Percentiles rank a stretch among this genome's conserved stretches.
Conservation (phyloP, 2,797 vertebrate genomes). For the Tangara arthus region DNA sequence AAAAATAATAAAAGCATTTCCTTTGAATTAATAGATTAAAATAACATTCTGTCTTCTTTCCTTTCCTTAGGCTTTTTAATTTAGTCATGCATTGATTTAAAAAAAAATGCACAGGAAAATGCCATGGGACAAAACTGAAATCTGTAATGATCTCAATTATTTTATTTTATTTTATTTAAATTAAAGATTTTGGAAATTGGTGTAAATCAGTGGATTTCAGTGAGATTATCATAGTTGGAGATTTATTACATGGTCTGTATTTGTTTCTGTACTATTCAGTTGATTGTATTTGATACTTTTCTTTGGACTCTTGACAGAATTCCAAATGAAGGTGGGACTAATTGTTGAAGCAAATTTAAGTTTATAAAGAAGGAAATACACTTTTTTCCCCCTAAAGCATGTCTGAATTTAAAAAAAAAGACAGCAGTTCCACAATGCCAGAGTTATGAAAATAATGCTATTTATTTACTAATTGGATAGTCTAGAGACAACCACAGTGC, state of each 20-base stretch:
- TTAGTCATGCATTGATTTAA: background rate
- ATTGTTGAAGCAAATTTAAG: background rate
- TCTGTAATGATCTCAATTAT: background rate
- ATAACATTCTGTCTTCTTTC: background rate
- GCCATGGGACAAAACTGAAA: background rate
- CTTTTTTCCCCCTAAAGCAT: background rate
- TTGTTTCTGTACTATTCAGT: background rate
- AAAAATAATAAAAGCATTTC: background rate
- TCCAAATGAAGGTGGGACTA: background rate
- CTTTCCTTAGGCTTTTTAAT: background rate
- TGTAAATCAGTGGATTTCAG: background rate
- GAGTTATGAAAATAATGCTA: background rate
- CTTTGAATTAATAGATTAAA: background rate
- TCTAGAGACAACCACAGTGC: accelerated
- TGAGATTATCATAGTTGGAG: background rate
- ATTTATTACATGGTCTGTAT: background rate
- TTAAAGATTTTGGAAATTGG: background rate
- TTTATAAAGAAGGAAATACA: accelerated
- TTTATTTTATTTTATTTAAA: background rate
- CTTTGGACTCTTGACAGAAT: background rate
- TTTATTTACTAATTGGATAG: background rate
- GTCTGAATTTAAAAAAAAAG: background rate
- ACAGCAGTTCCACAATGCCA: background rate
- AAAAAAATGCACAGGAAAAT: background rate
- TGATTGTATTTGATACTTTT: background rate